phyloP scores from a whole-genome alignment of 2,797 vertebrate genomes.

The Ara ararauna region DNA sequence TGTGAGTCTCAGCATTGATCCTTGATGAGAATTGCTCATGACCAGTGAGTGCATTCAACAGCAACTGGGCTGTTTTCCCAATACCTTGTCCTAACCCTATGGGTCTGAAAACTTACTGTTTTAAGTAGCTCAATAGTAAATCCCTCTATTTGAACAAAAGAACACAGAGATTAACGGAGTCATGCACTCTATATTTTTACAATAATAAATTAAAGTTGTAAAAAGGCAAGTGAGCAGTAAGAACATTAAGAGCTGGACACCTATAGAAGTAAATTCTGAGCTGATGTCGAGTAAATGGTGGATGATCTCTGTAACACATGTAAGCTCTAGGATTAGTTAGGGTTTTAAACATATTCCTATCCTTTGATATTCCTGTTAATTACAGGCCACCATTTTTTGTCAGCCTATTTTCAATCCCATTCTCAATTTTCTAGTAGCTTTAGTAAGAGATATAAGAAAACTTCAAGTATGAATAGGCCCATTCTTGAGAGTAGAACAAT shows the following conservation, averaged over 20 bases:
- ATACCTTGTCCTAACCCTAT: background rate
- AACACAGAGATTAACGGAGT: background rate
- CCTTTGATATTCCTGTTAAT: background rate
- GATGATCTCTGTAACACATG: background rate
- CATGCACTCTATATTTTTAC: background rate
- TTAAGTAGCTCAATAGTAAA: background rate
- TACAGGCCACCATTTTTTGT: background rate
- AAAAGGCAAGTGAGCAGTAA: background rate
- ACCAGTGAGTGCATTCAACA: background rate
- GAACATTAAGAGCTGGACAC: background rate
- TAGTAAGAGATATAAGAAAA: background rate
- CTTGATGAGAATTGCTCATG: accelerated
- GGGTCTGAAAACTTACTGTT: background rate
- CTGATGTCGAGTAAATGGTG: background rate
- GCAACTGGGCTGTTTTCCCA: background rate
- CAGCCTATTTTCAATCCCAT: background rate
- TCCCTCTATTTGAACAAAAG: background rate
- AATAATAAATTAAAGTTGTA: background rate
- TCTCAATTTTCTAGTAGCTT: background rate
- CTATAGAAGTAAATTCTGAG: background rate
- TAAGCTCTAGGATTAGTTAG: background rate
- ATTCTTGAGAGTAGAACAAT: background rate
- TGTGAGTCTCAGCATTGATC: background rate
- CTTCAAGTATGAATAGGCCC: background rate
- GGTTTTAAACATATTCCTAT: background rate